These are phyloP conservation scores for Indri indri DNA, from an alignment of 2,113 vertebrate species.

Conservation along the genomic window DNA sequence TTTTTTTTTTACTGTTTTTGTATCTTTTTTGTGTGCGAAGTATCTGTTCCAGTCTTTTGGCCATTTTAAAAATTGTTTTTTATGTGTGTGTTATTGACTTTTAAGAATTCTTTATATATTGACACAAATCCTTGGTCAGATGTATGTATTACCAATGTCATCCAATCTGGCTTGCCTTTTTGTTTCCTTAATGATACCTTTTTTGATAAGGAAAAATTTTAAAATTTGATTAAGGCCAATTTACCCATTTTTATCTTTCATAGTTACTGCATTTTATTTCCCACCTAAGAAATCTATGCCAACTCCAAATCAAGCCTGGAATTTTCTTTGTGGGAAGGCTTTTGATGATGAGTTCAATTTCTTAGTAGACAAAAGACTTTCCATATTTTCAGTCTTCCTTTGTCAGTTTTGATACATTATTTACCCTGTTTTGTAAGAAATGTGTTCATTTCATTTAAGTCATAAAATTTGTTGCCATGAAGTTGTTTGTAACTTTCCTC, in stretches of 20 bases:
- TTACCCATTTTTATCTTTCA: background rate
- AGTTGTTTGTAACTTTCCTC: background rate
- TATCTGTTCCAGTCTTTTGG: background rate
- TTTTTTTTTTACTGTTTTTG: background rate
- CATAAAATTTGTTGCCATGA: background rate
- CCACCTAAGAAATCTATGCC: background rate
- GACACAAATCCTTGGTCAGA: background rate
- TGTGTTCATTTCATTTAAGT: background rate
- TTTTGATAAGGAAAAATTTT: background rate
- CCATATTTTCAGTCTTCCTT: background rate
- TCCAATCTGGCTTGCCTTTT: background rate
- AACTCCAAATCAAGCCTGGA: background rate
- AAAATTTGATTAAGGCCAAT: background rate
- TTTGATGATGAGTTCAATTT: conserved; percentile 12
- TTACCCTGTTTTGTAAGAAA: background rate
- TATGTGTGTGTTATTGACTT: background rate
- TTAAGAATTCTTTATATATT: background rate
- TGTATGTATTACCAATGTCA: background rate
- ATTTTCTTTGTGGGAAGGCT: background rate
- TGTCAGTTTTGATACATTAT: background rate
- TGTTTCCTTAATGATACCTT: background rate
- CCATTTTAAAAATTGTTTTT: background rate
- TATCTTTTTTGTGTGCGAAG: background rate
- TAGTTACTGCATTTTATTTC: background rate
- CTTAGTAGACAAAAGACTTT: background rate